phyloP scores from a whole-genome alignment of 1,140 invertebrate species.

The Drosophila pruinosa region DNA sequence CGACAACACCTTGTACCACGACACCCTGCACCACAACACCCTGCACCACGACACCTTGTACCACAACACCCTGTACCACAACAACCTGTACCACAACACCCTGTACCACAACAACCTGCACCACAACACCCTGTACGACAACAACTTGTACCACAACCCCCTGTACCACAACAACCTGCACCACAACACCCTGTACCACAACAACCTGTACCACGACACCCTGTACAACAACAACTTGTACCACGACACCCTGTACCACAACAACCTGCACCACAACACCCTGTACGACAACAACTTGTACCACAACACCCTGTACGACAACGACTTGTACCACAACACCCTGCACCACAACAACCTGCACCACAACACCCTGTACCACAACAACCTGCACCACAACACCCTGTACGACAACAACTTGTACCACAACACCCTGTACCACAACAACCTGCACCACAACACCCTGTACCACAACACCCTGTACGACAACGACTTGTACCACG shows the following conservation, averaged over 20 bases:
- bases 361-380: no score
- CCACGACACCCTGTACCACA: background rate
- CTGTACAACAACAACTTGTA: background rate
- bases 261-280: no score
- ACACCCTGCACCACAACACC: background rate
- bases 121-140: background rate
- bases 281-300: no score
- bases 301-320: no score
- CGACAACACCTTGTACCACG: constrained; percentile 12
- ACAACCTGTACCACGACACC: background rate
- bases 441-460: no score
- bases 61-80: background rate
- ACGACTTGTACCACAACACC: no score
- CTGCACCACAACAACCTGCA: no score
- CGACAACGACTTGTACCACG: no score
- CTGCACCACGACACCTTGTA: background rate
- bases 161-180: background rate
- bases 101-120: background rate
- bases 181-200: background rate
- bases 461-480: no score
- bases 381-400: no score
- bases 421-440: no score
- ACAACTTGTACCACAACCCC: background rate
- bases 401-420: no score
- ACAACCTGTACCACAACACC: background rate